A percentile compares a stretch with the other conserved stretches of the same genome.
Conservation (phyloP, 2,888 invertebrate species). For the Drosophila bunnanda region DNA sequence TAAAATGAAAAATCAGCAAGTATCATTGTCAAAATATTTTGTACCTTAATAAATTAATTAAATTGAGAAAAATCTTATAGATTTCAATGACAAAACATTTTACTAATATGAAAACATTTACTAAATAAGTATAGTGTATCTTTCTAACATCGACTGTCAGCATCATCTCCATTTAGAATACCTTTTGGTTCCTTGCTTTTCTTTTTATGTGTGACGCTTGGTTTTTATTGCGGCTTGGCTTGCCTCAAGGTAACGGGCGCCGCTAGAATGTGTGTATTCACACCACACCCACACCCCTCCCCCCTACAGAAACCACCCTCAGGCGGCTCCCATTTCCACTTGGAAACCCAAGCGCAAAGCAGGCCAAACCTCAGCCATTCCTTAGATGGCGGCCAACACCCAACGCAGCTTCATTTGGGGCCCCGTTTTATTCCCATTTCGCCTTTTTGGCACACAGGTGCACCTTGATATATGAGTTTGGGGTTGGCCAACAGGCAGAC, state of each 20-base stretch:
- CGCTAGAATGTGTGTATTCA: slow-evolving; percentile 37
- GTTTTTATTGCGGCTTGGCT: slow-evolving; percentile 55
- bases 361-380: slow-evolving; percentile 28
- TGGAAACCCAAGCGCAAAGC: slow-evolving; percentile 1
- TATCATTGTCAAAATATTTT: too few species aligned
- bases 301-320: not conserved
- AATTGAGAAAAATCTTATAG: too few species aligned
- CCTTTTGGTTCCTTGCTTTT: slow-evolving; percentile 15
- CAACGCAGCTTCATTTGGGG: slow-evolving; percentile 36
- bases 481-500: slow-evolving; percentile 14
- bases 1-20: not conserved
- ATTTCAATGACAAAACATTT: too few species aligned
- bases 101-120: too few species aligned
- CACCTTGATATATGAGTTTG: slow-evolving; percentile 63
- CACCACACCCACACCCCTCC: slow-evolving; percentile 3
- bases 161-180: slow-evolving; percentile 1
- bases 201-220: slow-evolving; percentile 34
- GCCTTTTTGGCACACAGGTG: slow-evolving; percentile 69
- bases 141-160: slow-evolving; percentile 2
- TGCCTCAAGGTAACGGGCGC: slow-evolving; percentile 53
- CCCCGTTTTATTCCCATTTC: slow-evolving; percentile 38
- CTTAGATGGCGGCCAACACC: slow-evolving; percentile 30
- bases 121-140: slow-evolving; percentile 21
- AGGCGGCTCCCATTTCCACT: slow-evolving; percentile 7
- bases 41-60: too few species aligned